phyloP scores from a whole-genome alignment of 2,797 vertebrate genomes.

The Urophycis tenuis region DNA sequence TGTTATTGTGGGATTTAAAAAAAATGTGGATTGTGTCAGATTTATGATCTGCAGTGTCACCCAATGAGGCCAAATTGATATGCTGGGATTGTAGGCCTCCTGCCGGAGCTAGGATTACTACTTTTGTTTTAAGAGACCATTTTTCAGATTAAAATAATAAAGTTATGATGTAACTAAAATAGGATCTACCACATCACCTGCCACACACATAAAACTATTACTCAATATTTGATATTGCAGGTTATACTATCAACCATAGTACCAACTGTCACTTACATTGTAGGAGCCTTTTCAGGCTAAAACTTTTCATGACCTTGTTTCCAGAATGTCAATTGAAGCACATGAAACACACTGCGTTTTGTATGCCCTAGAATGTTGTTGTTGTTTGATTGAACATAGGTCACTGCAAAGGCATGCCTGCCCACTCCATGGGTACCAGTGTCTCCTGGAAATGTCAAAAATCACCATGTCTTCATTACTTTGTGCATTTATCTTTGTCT shows the following conservation, averaged over 20 bases:
- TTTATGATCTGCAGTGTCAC: neutral
- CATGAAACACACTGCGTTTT: neutral
- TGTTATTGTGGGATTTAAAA: neutral
- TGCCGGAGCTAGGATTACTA: too few relatives aligned
- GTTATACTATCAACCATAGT: neutral
- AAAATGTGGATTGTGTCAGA: neutral
- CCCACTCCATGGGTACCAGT: neutral
- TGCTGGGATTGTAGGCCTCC: neutral
- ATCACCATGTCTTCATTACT: conserved; percentile 5
- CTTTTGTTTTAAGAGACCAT: neutral
- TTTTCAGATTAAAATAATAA: too few relatives aligned
- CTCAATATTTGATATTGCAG: neutral
- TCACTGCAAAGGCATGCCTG: conserved; percentile 2
- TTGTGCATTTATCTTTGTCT: neutral
- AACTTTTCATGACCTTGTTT: neutral
- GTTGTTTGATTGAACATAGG: neutral
- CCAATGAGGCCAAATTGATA: neutral
- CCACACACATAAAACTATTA: neutral
- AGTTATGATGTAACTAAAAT: neutral
- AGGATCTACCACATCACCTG: neutral
- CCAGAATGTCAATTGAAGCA: neutral
- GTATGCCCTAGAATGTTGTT: neutral
- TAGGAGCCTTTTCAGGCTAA: too few relatives aligned
- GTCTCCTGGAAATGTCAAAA: conserved; percentile 1
- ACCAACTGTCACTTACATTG: neutral